A percentile compares a stretch with the other conserved stretches of the same genome.
phyloP scores from a whole-genome alignment of 30 jellyfish, hydroid and myxozoan genomes.

The Hydra vulgaris region DNA sequence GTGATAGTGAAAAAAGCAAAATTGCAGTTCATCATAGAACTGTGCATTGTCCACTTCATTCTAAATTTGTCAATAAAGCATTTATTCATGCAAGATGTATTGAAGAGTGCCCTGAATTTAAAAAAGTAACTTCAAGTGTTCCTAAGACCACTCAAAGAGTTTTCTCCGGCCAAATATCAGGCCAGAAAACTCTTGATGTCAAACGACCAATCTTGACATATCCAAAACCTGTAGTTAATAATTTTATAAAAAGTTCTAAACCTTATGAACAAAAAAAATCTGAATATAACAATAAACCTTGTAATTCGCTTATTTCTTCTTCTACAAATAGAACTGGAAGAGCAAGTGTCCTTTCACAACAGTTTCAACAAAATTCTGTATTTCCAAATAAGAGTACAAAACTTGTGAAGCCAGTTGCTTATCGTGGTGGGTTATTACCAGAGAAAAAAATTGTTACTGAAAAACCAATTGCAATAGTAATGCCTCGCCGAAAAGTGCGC shows the following conservation, averaged over 20 bases:
- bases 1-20: neutral
- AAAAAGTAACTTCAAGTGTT: neutral
- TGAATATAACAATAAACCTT: neutral
- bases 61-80: slow-evolving; percentile 29
- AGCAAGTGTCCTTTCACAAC: neutral
- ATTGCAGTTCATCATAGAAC: neutral
- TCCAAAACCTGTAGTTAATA: neutral
- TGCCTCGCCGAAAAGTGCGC: slow-evolving; percentile 11
- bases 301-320: neutral
- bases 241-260: neutral
- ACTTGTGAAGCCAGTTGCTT: slow-evolving; percentile 48
- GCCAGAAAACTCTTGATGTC: neutral
- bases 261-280: neutral
- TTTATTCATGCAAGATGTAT: slow-evolving; percentile 32
- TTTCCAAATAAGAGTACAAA: neutral
- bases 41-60: slow-evolving; percentile 41
- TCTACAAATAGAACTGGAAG: neutral
- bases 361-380: too few species aligned
- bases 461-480: slow-evolving; percentile 20
- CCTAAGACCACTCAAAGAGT: neutral
- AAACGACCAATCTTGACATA: neutral
- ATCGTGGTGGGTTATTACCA: slow-evolving; percentile 68
- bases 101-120: slow-evolving; percentile 33
- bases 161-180: neutral
- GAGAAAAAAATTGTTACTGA: neutral